A percentile compares a stretch with the other conserved stretches of the same genome.
phyloP scores from a whole-genome alignment of 1,140 invertebrate genomes.

The Lepidurus packardi region DNA sequence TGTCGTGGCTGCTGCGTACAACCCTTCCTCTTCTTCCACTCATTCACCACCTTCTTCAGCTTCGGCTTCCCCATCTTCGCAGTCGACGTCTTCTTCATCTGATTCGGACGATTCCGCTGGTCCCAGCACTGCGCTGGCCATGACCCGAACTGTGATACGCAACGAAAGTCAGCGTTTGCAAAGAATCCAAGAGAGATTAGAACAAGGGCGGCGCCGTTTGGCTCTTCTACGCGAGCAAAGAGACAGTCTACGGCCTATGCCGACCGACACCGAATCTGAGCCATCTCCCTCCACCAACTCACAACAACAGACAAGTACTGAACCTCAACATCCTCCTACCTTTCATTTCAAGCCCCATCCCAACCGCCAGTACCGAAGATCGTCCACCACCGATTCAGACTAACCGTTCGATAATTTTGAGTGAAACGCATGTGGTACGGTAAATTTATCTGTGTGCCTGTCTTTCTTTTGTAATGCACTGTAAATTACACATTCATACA shows the following conservation, averaged over 20 bases:
- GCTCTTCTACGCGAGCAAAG: neutral
- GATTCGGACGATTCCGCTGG: neutral
- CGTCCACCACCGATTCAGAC: neutral
- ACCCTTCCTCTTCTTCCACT: neutral
- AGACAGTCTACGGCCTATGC: neutral
- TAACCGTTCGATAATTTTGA: neutral
- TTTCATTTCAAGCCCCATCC: neutral
- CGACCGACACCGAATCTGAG: neutral
- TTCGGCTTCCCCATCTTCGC: neutral
- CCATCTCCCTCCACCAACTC: neutral
- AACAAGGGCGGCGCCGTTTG: neutral
- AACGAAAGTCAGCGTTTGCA: neutral
- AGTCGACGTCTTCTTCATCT: neutral
- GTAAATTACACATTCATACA: slow-evolving; percentile 14
- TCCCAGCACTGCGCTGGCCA: neutral
- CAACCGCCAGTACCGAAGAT: neutral
- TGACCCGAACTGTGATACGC: slow-evolving; percentile 7
- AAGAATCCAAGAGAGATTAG: neutral
- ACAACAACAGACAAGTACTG: neutral
- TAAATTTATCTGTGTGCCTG: neutral
- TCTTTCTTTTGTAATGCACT: neutral
- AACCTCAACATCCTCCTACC: neutral
- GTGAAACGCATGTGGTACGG: neutral
- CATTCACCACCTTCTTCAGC: neutral
- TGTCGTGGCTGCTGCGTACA: neutral